Evolutionary conservation across 2,888 invertebrate genomes (phyloP), one percentile per base, ranked within the genome.

Genomic region (Corythucha ciliata): DNA sequence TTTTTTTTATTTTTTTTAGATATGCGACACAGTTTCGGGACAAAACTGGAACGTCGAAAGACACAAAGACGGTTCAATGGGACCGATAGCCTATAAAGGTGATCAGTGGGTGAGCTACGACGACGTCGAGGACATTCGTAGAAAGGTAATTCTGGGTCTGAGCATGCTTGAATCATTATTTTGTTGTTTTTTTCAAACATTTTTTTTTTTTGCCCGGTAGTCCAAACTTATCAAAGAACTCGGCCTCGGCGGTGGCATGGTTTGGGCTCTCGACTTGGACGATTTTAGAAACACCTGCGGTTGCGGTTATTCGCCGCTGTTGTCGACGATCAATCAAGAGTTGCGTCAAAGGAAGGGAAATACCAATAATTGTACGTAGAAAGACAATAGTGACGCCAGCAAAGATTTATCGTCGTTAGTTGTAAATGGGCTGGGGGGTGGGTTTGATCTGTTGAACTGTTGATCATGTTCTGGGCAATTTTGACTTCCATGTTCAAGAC

Each of bases 51-150:
- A 41, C 1, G 52, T 54, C 7, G 29, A 25, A 2, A 32, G 52
- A 7, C 25, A 54, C 20, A 16, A 40, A 44, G 24, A 34, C 5
- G 52, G 54, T 8, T 24, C 42, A 22, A 52, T 54, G 21, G 54
- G 54, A 2, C 54, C 54, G 16, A 40, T 40, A 21, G 52, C 54
- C 2, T 34, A 39, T 27, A 54, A 54, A 25, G 54, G 79, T 7
- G 80, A 84, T 63, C 86, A 87, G 61, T 88, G 86, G 87, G 73
- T 87, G 57, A 80, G 82, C 8, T 88, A 79, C 62, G 87, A 88
- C 56, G 81, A 84, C 60, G 74, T 74, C 1, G 70, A 73, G 12
- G 80, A 80, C 52, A 71, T 83, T 40, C 66, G 71, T 54, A 72
- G 74, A 65, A 84, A 83, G 75, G 81, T 81, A 68, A 59, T 51